Evolutionary conservation across 2,888 invertebrate species (phyloP), one percentile per base, ranked within the genome.

Genomic region (Stratiomys singularior): DNA sequence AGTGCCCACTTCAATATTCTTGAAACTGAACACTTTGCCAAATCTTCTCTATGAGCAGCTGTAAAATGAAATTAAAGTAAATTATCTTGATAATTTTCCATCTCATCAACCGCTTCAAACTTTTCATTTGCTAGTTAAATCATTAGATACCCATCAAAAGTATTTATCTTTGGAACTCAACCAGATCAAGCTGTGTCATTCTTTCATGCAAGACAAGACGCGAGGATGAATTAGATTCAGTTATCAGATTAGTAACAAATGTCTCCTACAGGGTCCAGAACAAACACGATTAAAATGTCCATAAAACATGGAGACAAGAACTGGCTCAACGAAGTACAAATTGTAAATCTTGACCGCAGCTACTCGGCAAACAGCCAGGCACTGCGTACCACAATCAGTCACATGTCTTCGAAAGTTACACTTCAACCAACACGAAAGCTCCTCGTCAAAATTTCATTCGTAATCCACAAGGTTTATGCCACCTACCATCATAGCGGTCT

Each of bases 401-500:
- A 37, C 9, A 3, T 37, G 37, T 9, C 37, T 37, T 5, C 37
- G 9, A 37, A 37, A 37, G 37, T 37, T 37, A 37, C 37, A 37
- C 37, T 25, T 13, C 2, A 60, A 23, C 60, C 21, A 60, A 25
- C 28, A 27, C 64, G 64, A 64, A 64, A 30, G 30, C 64, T 30
- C n/a, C 15, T 23, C 64, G 30, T 30, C 15, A 30, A 15, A 21
- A 28, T 64, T 64, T 30, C n/a, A 7, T 64, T 25, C 25, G 0
- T n/a, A 64, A 28, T 64, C 30, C 28, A 64, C 28, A 15, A 13
- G 60, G 28, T 64, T 30, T 30, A 28, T 64, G 64, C 64, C 64
- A 64, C 64, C 64, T 64, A 64, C 64, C 64, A 64, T 30, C 25
- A 30, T 60, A 60, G 58, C 58, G 58, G 58, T 60, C 58, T 9